Conservation (phyloP, 2,888 invertebrate genomes). For the Agrochola circellaris region DNA sequence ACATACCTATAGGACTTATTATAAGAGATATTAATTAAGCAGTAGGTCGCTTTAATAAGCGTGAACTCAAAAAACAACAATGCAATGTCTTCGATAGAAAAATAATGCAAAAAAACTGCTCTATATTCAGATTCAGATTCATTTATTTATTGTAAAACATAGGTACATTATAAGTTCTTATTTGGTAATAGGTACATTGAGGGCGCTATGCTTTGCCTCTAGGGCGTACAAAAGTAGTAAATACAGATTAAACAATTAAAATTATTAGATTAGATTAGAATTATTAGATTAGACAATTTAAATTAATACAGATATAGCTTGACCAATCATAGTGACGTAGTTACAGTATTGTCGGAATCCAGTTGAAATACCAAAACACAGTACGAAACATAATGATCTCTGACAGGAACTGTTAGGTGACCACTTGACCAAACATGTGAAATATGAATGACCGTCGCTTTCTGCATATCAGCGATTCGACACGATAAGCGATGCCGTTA, state of each 20-base stretch:
- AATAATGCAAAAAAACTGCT: slow-evolving; percentile 17
- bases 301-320: too few relatives aligned
- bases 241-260: too few relatives aligned
- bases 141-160: too few relatives aligned
- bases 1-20: background rate
- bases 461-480: slow-evolving; percentile 75
- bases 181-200: too few relatives aligned
- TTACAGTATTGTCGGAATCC: slow-evolving; percentile 23
- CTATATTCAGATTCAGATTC: too few relatives aligned
- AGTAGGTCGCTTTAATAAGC: slow-evolving; percentile 10
- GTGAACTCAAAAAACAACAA: slow-evolving; percentile 27
- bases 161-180: too few relatives aligned
- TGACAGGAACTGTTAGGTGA: slow-evolving; percentile 69
- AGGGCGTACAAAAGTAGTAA: too few relatives aligned
- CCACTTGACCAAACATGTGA: slow-evolving; percentile 75
- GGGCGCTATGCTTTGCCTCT: too few relatives aligned
- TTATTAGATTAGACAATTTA: too few relatives aligned
- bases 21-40: slow-evolving; percentile 31
- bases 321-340: slow-evolving; percentile 20
- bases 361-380: slow-evolving; percentile 49
- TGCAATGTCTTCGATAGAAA: slow-evolving; percentile 2
- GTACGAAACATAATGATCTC: slow-evolving; percentile 47
- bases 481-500: slow-evolving; percentile 78
- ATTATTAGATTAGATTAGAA: too few relatives aligned
- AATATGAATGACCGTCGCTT: slow-evolving; percentile 69